Percentiles rank a stretch among this genome's conserved stretches.
These are phyloP conservation scores for Ptilorrhoa leucosticta DNA, from an alignment of 2,113 vertebrate genomes.

Conservation along the genomic window DNA sequence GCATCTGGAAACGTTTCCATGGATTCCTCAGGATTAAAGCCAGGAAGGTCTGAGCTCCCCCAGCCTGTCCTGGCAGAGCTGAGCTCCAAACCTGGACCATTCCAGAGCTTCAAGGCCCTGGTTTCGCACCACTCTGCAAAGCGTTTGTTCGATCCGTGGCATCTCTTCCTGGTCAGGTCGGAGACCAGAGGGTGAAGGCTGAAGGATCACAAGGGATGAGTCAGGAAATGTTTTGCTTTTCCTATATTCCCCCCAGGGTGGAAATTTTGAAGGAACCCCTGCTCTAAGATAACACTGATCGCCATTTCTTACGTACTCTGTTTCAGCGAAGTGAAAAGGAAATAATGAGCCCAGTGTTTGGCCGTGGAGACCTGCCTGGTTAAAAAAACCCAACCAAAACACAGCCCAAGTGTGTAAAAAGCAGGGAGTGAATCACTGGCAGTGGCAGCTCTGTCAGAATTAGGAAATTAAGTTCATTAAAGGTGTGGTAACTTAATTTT, in stretches of 20 bases:
- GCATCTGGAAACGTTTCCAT: neutral
- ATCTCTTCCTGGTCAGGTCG: neutral
- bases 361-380: slow-evolving; percentile 18
- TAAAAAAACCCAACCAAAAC: neutral
- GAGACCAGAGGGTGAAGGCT: neutral
- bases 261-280: slow-evolving; percentile 3
- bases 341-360: slow-evolving; percentile 9
- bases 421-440: slow-evolving; percentile 71
- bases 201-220: neutral
- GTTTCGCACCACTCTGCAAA: neutral
- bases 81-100: rapidly evolving
- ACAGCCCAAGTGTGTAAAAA: slow-evolving; percentile 63
- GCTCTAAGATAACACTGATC: neutral
- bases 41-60: neutral
- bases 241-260: neutral
- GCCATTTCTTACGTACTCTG: neutral
- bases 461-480: slow-evolving; percentile 75
- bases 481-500: slow-evolving; percentile 75
- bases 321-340: neutral
- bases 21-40: neutral
- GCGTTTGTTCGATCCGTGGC: neutral
- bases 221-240: neutral
- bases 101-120: neutral
- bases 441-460: slow-evolving; percentile 67
- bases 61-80: neutral